Percentiles rank a stretch among this genome's conserved stretches.
Evolutionary conservation across 1,140 invertebrate species (phyloP).

Genomic region (Leptopilina clavipes): DNA sequence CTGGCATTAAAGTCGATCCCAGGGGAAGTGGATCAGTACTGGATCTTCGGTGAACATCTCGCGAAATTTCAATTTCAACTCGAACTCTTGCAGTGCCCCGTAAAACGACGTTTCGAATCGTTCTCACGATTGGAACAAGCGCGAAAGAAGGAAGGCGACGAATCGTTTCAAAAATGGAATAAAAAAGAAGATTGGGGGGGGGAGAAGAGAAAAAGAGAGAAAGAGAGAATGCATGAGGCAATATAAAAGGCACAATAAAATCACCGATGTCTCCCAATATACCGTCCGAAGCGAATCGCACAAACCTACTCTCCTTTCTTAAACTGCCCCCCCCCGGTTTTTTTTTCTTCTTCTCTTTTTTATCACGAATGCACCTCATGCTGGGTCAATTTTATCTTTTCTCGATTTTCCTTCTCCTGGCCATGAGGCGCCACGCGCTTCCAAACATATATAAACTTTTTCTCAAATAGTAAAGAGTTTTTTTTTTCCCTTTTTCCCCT

Average conservation of each 20-base stretch:
- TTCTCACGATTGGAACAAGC: constrained; percentile 41
- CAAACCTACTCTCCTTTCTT: neutral
- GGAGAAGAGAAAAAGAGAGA: constrained; percentile 2
- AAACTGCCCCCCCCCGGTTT: neutral
- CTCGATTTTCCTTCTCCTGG: neutral
- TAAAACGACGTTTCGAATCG: constrained; percentile 40
- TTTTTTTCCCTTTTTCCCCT: neutral
- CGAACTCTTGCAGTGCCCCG: constrained; percentile 29
- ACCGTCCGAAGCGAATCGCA: neutral
- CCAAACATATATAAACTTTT: too few species aligned
- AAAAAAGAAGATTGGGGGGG: too few species aligned
- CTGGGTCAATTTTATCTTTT: neutral
- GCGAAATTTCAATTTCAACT: constrained; percentile 39
- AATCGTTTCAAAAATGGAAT: constrained; percentile 26
- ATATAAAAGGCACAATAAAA: constrained; percentile 48
- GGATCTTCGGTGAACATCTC: constrained; percentile 38
- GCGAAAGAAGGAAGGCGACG: constrained; percentile 26
- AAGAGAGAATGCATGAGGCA: constrained; percentile 5
- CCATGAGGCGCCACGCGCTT: too few species aligned
- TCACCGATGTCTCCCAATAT: constrained; percentile 20
- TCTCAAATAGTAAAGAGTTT: neutral
- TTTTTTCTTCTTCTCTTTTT: constrained; percentile 20
- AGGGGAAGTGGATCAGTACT: constrained; percentile 24
- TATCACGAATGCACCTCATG: neutral
- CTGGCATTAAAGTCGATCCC: constrained; percentile 19